phyloP scores from a whole-genome alignment of 1,140 invertebrate genomes.

The Drosophila nasuta region DNA sequence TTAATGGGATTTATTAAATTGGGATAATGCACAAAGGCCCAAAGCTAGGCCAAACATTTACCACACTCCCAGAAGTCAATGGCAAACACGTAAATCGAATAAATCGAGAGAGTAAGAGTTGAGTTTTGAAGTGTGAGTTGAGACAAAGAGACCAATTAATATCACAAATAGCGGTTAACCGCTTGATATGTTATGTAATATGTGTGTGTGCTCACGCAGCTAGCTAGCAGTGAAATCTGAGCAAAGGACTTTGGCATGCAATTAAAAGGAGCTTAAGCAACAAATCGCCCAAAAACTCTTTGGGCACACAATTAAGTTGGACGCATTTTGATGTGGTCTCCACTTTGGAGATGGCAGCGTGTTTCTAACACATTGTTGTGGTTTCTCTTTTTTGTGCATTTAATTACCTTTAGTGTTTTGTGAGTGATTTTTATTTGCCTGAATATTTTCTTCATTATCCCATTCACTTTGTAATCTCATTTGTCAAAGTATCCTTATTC shows the following conservation, averaged over 20 bases:
- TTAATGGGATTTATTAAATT: slow-evolving; percentile 15
- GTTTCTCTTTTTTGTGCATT: no score
- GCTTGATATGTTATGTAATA: slow-evolving; percentile 46
- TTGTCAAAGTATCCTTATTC: background rate
- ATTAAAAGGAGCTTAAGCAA: slow-evolving; percentile 67
- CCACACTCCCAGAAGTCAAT: slow-evolving; percentile 21
- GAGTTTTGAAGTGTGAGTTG: slow-evolving; percentile 29
- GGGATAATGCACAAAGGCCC: slow-evolving; percentile 6
- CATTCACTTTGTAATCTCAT: background rate
- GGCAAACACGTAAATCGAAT: slow-evolving; percentile 46
- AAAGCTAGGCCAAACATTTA: slow-evolving; percentile 33
- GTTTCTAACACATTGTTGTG: background rate
- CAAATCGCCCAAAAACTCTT: slow-evolving; percentile 51
- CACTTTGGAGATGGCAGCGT: slow-evolving; percentile 4
- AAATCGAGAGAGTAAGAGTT: slow-evolving; percentile 23
- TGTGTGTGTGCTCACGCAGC: background rate
- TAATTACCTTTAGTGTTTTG: no score
- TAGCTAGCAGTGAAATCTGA: slow-evolving; percentile 41
- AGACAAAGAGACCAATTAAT: slow-evolving; percentile 72
- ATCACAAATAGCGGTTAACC: slow-evolving; percentile 75
- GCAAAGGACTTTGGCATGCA: slow-evolving; percentile 48
- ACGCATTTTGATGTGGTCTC: slow-evolving; percentile 29
- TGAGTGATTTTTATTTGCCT: background rate
- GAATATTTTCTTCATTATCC: background rate
- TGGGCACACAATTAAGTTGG: slow-evolving; percentile 53